phyloP scores from a whole-genome alignment of 2,888 invertebrate species.

The Teleogryllus oceanicus region DNA sequence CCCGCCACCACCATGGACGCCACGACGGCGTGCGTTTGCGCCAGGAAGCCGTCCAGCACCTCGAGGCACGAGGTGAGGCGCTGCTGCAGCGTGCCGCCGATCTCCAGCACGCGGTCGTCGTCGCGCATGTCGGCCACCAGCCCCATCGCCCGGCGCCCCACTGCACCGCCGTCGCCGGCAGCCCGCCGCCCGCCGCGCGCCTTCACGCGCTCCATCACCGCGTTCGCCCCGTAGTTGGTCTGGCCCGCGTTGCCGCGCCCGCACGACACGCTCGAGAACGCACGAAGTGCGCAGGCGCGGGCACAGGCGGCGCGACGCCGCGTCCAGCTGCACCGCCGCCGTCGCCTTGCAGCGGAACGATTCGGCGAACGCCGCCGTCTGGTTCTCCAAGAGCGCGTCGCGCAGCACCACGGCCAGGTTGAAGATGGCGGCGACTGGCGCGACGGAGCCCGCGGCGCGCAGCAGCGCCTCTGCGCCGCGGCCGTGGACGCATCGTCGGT shows the following conservation, averaged over 20 bases:
- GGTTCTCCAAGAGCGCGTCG: conserved; percentile 75
- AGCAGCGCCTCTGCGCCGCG: conserved; percentile 70
- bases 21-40: conserved; percentile 62
- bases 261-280: conserved; percentile 85
- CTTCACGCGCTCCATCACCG: conserved; percentile 83
- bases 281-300: conserved; percentile 46
- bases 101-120: not conserved
- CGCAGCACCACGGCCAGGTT: conserved; percentile 76
- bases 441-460: conserved; percentile 59
- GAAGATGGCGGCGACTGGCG: conserved; percentile 78
- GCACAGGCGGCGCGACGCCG: conserved; percentile 57
- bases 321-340: conserved; percentile 77
- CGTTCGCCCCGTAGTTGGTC: conserved; percentile 88
- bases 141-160: conserved; percentile 71
- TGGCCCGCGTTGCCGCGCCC: conserved; percentile 90
- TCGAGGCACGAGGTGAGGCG: conserved; percentile 77
- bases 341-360: conserved; percentile 74
- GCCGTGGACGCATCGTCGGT: conserved; percentile 65
- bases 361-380: conserved; percentile 62
- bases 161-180: conserved; percentile 86
- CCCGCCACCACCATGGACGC: conserved; percentile 81
- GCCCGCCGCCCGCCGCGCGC: conserved; percentile 51
- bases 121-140: conserved; percentile 55
- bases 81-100: conserved; percentile 78
- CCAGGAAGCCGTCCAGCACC: conserved; percentile 65